Percentiles rank a stretch among this genome's conserved stretches.
Conservation (phyloP, 2,797 vertebrate genomes). For the Microctenopoma steveboyesi region DNA sequence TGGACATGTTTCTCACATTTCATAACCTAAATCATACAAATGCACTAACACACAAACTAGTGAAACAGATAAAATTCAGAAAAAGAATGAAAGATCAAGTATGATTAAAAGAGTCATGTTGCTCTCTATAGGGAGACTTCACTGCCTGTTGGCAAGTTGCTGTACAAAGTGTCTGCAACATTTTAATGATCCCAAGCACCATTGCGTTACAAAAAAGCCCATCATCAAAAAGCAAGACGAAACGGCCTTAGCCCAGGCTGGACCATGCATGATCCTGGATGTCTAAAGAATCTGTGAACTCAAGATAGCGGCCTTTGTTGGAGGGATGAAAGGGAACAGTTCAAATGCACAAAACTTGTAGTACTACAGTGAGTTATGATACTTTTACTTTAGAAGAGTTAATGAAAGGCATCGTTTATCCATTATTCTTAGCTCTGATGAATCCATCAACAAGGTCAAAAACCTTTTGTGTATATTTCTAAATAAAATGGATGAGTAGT, state of each 20-base stretch:
- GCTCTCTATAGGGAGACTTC: constrained; percentile 15
- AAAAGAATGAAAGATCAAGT: constrained; percentile 39
- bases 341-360: constrained; percentile 35
- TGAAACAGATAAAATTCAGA: constrained; percentile 17
- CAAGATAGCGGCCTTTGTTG: constrained; percentile 43
- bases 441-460: constrained; percentile 6
- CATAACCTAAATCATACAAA: constrained; percentile 24
- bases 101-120: constrained; percentile 36
- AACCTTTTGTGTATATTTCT: not conserved
- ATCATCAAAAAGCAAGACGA: constrained; percentile 57
- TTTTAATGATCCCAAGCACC: constrained; percentile 48
- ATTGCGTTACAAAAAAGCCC: constrained; percentile 22
- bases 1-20: constrained; percentile 13
- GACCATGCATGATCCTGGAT: constrained; percentile 7
- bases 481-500: not conserved
- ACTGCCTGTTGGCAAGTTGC: constrained; percentile 23
- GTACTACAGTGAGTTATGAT: constrained; percentile 28
- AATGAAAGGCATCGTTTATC: constrained; percentile 45
- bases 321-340: constrained; percentile 46
- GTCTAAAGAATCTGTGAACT: constrained; percentile 40
- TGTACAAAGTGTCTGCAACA: constrained; percentile 24
- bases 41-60: not conserved
- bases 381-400: constrained; percentile 30
- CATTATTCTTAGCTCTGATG: constrained; percentile 30
- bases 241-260: constrained; percentile 32